Evolutionary conservation across 2,113 vertebrate genomes (phyloP), one percentile per base, ranked within the genome.

Genomic region (Leiothrix lutea): DNA sequence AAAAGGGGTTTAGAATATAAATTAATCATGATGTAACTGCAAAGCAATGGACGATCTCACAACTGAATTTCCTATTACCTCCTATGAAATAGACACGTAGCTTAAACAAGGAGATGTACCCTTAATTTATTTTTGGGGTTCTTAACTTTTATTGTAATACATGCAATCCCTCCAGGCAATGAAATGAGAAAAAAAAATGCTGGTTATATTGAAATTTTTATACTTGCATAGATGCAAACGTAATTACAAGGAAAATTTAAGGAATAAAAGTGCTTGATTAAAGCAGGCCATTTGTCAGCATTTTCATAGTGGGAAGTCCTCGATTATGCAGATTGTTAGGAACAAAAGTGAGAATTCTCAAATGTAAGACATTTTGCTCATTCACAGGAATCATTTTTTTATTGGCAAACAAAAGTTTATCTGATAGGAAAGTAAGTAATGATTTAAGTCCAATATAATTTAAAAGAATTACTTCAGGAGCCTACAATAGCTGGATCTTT

Each of bases 101-200:
- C 9, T 61, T 54, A 82, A 79, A 45, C n/a, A 70, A 65, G 12
- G 5, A 47, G 17, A 70, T 54, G 56, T 8, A 61, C 2, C 6
- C 35, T 47, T 64, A 50, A 56, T 20, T 89, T 48, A 29, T 1
- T 53, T 69, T n/a, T 2, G 1, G 5, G 4, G 2, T 0, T 18
- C 58, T 80, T 47, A 64, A 60, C 33, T 80, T 80, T 8, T 26
- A 51, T 16, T 60, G 12, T 16, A 78, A 87, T 13, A 66, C 3
- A 78, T 24, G 8, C 40, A 19, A 67, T 23, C 31, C 45, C 31
- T 44, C 71, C 44, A 50, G 33, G 28, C 45, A 72, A 78, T 3
- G 0, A 87, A 86, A 51, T 40, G 22, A 77, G 29, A 17, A 31
- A 56, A 69, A 67, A 54, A 15, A 35, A 11, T 4, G 8, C 25